Base-by-base conservation (phyloP, 1,140 invertebrate genomes). In the Sogatella furcifera region DNA sequence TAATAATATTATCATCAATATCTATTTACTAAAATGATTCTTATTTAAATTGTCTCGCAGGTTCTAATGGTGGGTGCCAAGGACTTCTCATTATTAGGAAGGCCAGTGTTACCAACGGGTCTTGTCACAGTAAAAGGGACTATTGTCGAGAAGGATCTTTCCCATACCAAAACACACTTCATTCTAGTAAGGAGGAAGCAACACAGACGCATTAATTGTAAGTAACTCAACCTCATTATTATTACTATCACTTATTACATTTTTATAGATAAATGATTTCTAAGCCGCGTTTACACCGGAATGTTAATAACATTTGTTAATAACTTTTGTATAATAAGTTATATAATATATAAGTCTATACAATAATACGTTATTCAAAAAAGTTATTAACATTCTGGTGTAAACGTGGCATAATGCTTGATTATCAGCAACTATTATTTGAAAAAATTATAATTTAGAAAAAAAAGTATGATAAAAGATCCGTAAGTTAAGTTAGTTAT, bases 91-190 rank as follows among this genome's bases (percentile, higher is more conserved):
- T 69, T 96, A 0, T 76, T 95, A 62, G 92, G 94, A 44, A 75
- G 84, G 54, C 93, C 93, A 0, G 62, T 95, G 14, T 73, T 96
- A 9, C 84, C 89, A 69, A 77, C 78, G 24, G 85, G 85, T 53
- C 71, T 90, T 31, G 88, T 92, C 0, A 75, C 78, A 53, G 79
- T 97, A 0, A 83, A 89, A 62, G 92, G 88, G 0, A 95, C 90
- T 34, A 82, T 97, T 6, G 85, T 97, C 52, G 92, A 94, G 64
- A 95, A 96, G 73, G 90, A 88, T 0, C 74, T 95, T 1, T 90
- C 89, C 1, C 83, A 92, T 65, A 90, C 86, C 0, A 89, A 86
- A 70, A 85, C 85, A 54, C 49, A 65, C 46, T 70, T 69, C 31
- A 55, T 55, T 41, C 65, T 65, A 53, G 59, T 52, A 21, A 64